phyloP scores from a whole-genome alignment of 2,888 invertebrate species.

The Acanthacorydalis orientalis region DNA sequence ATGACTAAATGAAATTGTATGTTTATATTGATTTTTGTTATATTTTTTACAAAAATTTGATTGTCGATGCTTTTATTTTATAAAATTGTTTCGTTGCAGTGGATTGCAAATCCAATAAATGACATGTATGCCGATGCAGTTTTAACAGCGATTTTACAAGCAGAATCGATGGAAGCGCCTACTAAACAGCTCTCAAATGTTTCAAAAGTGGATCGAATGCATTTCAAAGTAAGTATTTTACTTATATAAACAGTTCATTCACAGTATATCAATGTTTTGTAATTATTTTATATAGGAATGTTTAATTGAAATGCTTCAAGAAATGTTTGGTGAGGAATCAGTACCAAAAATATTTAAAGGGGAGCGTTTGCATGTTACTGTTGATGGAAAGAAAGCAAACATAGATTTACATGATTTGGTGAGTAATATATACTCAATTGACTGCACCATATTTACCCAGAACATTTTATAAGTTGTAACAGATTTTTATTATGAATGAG shows the following conservation, averaged over 20 bases:
- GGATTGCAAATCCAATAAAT: constrained; percentile 86
- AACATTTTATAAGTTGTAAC: too few relatives aligned
- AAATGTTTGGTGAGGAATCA: constrained; percentile 90
- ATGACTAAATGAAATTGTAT: too few relatives aligned
- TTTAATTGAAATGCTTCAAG: constrained; percentile 73
- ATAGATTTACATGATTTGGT: constrained; percentile 70
- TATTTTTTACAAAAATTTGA: background rate
- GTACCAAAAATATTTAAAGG: constrained; percentile 89
- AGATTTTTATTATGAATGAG: too few relatives aligned
- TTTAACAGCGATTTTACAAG: constrained; percentile 72
- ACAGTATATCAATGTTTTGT: constrained; percentile 9
- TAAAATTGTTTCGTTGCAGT: constrained; percentile 31
- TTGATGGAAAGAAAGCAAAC: constrained; percentile 69
- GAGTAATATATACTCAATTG: constrained; percentile 14
- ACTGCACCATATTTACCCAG: too few relatives aligned
- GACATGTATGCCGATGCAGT: constrained; percentile 98
- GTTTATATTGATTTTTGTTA: too few relatives aligned
- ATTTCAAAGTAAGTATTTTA: constrained; percentile 52
- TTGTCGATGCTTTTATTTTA: constrained; percentile 5
- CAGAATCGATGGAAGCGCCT: constrained; percentile 48
- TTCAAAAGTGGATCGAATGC: constrained; percentile 71
- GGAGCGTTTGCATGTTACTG: constrained; percentile 68
- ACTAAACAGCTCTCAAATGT: constrained; percentile 42
- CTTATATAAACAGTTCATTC: constrained; percentile 6
- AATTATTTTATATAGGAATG: constrained; percentile 42